Evolutionary conservation across 2,797 vertebrate species (phyloP), one percentile per base, ranked within the genome.

Genomic region (Pangasius mekongensis): DNA sequence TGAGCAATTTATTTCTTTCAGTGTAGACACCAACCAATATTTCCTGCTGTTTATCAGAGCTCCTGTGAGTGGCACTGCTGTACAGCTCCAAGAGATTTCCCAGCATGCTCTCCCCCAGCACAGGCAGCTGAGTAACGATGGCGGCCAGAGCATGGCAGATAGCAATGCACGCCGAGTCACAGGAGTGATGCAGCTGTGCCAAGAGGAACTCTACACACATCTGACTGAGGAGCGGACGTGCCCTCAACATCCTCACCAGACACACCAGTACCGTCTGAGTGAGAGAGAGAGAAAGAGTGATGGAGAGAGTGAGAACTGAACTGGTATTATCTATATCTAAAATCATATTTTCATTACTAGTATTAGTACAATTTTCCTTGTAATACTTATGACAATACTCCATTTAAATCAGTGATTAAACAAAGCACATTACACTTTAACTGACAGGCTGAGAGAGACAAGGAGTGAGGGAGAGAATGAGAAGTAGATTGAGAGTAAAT

Each of bases 81-180:
- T 98, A 99, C 77, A 99, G 97, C 81, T 99, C 98, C 94, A 99
- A 95, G 4, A 99, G 95, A 92, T 99, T 97, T 86, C 97, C 98
- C 64, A 99, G 96, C 96, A 99, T 99, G 10, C 98, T 97, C 7
- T 99, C 97, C 0, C 97, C 98, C 89, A 99, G 86, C 85, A 99
- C 98, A 0, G 98, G 98, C 92, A 98, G 95, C 93, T 98, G 98
- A 94, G 97, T 97, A 92, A 98, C 98, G 24, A 99, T 98, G 91
- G 98, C 97, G 0, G 98, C 97, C 87, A 99, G 93, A 83, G 98
- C 97, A 86, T 99, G 98, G 93, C 98, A 99, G 95, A 99, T 96
- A 85, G 97, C 96, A 39, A 98, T 96, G 7, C 97, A 95, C 0
- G 97, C 97, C 1, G 94, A 91, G 47, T 99, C 98, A 80, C 97